Conservation (phyloP, 1,140 invertebrate species). For the Platyscapa corneri region DNA sequence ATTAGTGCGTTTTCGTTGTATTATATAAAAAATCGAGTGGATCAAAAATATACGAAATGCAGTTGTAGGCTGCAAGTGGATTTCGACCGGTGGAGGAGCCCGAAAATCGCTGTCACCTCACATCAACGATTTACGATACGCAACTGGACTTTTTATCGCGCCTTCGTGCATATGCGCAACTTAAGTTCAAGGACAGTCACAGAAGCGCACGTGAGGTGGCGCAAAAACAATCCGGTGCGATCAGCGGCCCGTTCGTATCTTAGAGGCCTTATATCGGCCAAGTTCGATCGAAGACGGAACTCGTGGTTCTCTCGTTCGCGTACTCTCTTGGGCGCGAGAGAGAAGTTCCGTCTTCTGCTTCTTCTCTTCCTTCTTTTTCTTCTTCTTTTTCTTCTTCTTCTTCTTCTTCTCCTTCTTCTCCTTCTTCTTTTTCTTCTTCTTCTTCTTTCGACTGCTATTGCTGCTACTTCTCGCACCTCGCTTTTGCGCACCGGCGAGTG, state of each 20-base stretch:
- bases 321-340: not conserved
- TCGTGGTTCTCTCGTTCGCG: constrained; percentile 48
- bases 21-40: too few relatives aligned
- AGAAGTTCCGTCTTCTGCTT: not conserved
- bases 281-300: constrained; percentile 62
- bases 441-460: constrained; percentile 22
- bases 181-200: constrained; percentile 60
- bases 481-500: constrained; percentile 35
- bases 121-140: not conserved
- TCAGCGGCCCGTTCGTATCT: constrained; percentile 10
- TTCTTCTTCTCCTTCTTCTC: too few relatives aligned
- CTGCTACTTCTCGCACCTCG: constrained; percentile 47
- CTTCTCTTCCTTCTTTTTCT: too few relatives aligned
- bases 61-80: too few relatives aligned
- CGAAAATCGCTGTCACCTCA: too few relatives aligned
- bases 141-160: constrained; percentile 39
- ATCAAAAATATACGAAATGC: not conserved
- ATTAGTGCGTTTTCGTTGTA: not conserved
- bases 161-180: constrained; percentile 1
- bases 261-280: constrained; percentile 54
- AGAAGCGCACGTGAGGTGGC: constrained; percentile 1
- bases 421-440: too few relatives aligned
- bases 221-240: constrained; percentile 33
- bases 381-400: too few relatives aligned
- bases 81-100: too few relatives aligned